phyloP scores from a whole-genome alignment of 2,888 invertebrate genomes.

The Taphrorychus bicolor region DNA sequence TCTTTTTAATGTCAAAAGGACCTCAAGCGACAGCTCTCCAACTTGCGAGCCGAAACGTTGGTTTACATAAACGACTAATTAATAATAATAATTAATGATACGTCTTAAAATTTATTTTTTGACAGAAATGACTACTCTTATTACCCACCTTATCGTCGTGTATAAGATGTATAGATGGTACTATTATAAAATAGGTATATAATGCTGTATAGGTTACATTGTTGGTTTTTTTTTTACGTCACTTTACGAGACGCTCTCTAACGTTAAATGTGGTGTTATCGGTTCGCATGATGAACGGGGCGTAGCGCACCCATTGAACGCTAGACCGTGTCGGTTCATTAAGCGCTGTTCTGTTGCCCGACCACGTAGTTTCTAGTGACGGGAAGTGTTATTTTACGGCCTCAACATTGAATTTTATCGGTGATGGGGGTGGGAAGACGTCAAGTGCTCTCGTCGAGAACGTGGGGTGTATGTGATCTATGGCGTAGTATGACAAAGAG shows the following conservation, averaged over 20 bases:
- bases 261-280: constrained; percentile 1
- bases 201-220: constrained; percentile 54
- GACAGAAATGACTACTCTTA: constrained; percentile 55
- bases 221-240: constrained; percentile 51
- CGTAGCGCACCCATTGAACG: not conserved
- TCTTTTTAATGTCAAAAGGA: no score
- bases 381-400: not conserved
- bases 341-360: constrained; percentile 55
- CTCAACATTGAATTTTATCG: not conserved
- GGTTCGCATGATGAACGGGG: not conserved
- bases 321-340: not conserved
- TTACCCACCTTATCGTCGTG: constrained; percentile 55
- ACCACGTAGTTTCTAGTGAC: constrained; percentile 34
- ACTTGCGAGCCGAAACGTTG: not conserved
- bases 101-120: constrained; percentile 58
- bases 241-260: not conserved
- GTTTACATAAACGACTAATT: not conserved
- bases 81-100: constrained; percentile 28
- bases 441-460: not conserved
- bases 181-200: constrained; percentile 51
- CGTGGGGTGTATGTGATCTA: no score
- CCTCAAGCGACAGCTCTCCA: no score
- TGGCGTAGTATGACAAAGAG: no score
- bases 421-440: not conserved
- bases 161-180: constrained; percentile 50